A percentile compares a stretch with the other conserved stretches of the same genome.
phyloP scores from a whole-genome alignment of 2,888 invertebrate genomes.

The Gisinianus flammeolus region DNA sequence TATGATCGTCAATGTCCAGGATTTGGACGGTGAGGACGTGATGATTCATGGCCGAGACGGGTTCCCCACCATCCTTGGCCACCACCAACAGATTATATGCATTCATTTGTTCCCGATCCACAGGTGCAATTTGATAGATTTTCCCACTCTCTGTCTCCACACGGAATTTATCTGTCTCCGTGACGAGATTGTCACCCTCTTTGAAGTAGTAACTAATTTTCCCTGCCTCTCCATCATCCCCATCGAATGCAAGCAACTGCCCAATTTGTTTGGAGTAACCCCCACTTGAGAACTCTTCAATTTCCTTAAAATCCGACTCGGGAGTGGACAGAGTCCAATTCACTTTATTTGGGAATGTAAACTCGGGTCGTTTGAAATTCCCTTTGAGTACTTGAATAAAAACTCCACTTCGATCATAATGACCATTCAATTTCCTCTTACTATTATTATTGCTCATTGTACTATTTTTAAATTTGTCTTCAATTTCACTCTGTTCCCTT shows the following conservation, averaged over 20 bases:
- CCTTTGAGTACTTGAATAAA: constrained; percentile 52
- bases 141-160: constrained; percentile 53
- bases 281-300: constrained; percentile 21
- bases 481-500: background rate
- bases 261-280: constrained; percentile 52
- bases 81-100: constrained; percentile 66
- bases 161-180: constrained; percentile 53
- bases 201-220: constrained; percentile 54
- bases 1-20: constrained; percentile 60
- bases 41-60: constrained; percentile 60
- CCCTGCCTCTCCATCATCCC: constrained; percentile 57
- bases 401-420: constrained; percentile 53
- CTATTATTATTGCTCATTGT: background rate
- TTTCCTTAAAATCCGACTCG: constrained; percentile 36
- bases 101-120: constrained; percentile 63
- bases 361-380: constrained; percentile 56
- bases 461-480: background rate
- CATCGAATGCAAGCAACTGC: constrained; percentile 53
- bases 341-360: constrained; percentile 55
- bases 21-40: constrained; percentile 60
- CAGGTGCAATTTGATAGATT: constrained; percentile 53
- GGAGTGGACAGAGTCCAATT: constrained; percentile 53
- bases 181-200: constrained; percentile 53
- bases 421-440: too few relatives aligned
- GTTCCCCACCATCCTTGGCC: constrained; percentile 60